These are phyloP conservation scores for Ellobius talpinus DNA, from an alignment of 2,113 vertebrate species.

Conservation along the genomic window DNA sequence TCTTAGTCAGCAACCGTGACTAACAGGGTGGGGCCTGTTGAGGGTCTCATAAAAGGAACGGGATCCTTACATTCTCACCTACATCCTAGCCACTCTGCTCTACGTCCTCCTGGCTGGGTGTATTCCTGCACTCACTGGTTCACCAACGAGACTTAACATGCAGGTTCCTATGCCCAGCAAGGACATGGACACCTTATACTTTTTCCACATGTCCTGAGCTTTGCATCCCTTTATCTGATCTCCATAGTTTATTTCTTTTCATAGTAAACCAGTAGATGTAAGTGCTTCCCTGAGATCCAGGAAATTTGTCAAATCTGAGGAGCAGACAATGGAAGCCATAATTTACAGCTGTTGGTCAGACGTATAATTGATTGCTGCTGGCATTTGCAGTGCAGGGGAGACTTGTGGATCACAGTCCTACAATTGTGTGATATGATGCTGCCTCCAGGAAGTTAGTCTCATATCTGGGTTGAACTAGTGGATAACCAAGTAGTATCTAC, in stretches of 20 bases:
- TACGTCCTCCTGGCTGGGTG: background rate
- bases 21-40: background rate
- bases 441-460: background rate
- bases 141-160: background rate
- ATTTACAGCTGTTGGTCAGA: background rate
- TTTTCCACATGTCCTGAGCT: background rate
- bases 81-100: background rate
- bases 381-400: background rate
- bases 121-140: background rate
- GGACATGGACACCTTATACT: background rate
- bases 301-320: background rate
- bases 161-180: background rate
- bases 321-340: background rate
- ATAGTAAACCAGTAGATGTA: background rate
- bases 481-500: too few species aligned
- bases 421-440: background rate
- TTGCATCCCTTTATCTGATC: background rate
- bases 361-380: background rate
- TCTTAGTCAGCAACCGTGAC: background rate
- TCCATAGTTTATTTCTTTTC: background rate
- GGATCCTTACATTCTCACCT: background rate
- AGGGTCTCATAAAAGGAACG: background rate
- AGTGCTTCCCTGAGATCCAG: background rate
- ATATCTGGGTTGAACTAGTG: too few species aligned
- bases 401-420: background rate